These are phyloP conservation scores for Limanda limanda DNA, from an alignment of 2,113 vertebrate genomes.

Conservation along the genomic window DNA sequence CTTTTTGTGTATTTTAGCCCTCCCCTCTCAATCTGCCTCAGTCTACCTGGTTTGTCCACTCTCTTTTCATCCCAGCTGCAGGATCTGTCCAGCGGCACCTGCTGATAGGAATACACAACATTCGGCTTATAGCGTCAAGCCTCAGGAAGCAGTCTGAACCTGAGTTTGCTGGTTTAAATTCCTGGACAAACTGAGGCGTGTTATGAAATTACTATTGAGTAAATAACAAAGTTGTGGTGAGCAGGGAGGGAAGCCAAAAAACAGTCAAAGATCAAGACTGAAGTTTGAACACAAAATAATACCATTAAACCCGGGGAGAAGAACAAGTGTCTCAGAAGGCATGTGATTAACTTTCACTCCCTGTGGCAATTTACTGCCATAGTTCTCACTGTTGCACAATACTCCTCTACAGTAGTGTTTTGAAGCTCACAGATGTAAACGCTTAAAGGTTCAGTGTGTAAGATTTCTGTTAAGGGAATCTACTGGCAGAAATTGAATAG, in stretches of 20 bases:
- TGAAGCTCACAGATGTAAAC: background rate
- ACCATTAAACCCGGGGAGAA: background rate
- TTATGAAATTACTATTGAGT: background rate
- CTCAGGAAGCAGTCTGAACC: background rate
- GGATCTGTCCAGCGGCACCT: background rate
- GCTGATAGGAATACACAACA: background rate
- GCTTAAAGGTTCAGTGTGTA: no score
- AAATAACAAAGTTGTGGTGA: background rate
- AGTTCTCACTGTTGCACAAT: background rate
- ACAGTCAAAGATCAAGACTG: slow-evolving; percentile 3
- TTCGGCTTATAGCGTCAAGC: background rate
- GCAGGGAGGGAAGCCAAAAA: background rate
- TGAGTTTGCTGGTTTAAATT: background rate
- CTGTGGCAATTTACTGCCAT: background rate
- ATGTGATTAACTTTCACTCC: background rate
- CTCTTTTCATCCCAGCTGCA: background rate
- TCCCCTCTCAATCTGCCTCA: background rate
- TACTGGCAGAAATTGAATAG: no score
- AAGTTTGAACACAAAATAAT: background rate
- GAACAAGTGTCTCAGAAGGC: background rate
- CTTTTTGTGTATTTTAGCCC: background rate
- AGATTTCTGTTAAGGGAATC: no score
- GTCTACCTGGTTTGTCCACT: background rate
- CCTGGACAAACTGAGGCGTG: background rate
- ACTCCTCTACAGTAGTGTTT: background rate